Conservation (phyloP, 2,888 invertebrate species). For the Chloromyia formosa region DNA sequence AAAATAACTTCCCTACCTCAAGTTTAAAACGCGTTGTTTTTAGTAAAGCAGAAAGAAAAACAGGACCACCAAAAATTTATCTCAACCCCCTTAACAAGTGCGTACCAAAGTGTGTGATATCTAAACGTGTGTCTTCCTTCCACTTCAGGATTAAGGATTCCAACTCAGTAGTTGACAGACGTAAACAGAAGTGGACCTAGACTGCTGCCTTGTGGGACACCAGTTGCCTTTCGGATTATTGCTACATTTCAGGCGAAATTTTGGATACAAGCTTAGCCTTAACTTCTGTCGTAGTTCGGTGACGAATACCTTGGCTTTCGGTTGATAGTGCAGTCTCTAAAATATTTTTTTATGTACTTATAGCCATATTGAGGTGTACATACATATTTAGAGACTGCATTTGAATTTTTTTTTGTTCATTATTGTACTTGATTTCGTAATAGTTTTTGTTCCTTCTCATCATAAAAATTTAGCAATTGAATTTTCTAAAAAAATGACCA, state of each 20-base stretch:
- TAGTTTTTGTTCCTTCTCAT: background rate
- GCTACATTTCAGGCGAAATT: conserved; percentile 27
- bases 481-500: background rate
- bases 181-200: conserved; percentile 1
- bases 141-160: background rate
- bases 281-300: conserved; percentile 15
- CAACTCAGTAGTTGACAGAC: background rate
- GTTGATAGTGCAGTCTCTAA: no score
- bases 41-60: no score
- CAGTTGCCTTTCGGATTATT: conserved; percentile 33
- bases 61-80: no score
- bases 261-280: conserved; percentile 2
- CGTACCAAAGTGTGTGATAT: conserved; percentile 19
- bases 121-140: conserved; percentile 5
- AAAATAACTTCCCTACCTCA: no score
- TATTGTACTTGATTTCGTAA: background rate
- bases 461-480: background rate
- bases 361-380: no score
- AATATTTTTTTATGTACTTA: no score
- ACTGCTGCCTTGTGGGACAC: conserved; percentile 24
- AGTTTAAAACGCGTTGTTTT: no score
- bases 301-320: conserved; percentile 3
- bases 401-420: background rate
- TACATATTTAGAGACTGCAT: no score
- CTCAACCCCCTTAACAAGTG: conserved; percentile 1